Base-by-base conservation (phyloP, 2,113 vertebrate genomes). In the Lophius piscatorius region DNA sequence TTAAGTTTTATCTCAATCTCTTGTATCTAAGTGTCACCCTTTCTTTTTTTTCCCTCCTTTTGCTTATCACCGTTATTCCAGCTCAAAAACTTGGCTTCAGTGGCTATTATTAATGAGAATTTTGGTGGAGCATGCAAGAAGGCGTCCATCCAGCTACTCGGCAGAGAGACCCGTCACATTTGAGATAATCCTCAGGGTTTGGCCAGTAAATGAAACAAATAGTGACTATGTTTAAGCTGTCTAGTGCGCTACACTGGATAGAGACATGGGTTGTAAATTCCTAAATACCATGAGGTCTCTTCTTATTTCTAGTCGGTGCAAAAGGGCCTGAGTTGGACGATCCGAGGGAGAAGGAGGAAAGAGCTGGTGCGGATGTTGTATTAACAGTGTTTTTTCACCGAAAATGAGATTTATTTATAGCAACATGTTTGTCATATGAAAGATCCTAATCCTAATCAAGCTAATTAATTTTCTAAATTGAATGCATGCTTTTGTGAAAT, bases 141-240 rank as follows among this genome's bases (percentile, higher is more conserved):
- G 51, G 23, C 18, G 58, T 63, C 48, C 38, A 54, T 62, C 50
- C 51, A 33, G 36, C 55, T 46, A 22, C 55, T 70, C 63, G 55
- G 57, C 65, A 61, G 18, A 44, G 14, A 35, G 31, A 21, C 29
- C 55, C 36, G 44, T 70, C 55, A 57, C 58, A 61, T 39, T 65
- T 4, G 23, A 55, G 62, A 68, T 74, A 76, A 76, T 67, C 75
- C 69, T 29, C 2, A 0, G 69, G 62, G 74, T 74, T 70, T 69
- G 65, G 49, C 54, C 64, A 57, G 47, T 59, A 60, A 78, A 69
- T 50, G 51, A 61, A 41, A 50, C 64, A 57, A 59, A 73, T n/a
- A 16, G 31, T 73, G 51, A 28, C 18, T 48, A 22, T 72, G 60
- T 74, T 63, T 81, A 70, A 50, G 42, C 68, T 47, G 13, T 51